Conservation (phyloP, 2,113 vertebrate species). For the Callionymus lyra region DNA sequence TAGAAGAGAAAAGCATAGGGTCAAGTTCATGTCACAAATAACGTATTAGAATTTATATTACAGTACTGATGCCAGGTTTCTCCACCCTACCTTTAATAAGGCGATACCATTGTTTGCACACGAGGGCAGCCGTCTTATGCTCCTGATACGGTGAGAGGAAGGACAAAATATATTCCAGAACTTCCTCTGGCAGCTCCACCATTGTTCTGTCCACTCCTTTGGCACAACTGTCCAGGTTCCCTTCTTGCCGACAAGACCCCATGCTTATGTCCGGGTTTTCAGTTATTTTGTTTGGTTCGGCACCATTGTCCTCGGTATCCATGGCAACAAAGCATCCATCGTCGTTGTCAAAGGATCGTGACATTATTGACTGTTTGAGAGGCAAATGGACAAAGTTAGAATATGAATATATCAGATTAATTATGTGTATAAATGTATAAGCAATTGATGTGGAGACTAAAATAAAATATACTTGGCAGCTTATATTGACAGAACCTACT, state of each 20-base stretch:
- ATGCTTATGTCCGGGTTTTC: conserved; percentile 58
- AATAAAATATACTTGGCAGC: too few relatives aligned
- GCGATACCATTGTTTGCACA: conserved; percentile 98
- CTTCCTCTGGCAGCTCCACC: conserved; percentile 90
- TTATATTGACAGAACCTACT: too few relatives aligned
- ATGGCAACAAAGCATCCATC: conserved; percentile 89
- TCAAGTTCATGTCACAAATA: neutral
- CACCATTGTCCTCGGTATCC: conserved; percentile 77
- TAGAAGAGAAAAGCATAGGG: neutral
- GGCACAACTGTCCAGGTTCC: conserved; percentile 42
- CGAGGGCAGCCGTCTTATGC: conserved; percentile 94
- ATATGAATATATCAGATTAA: too few relatives aligned
- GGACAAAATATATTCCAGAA: conserved; percentile 93
- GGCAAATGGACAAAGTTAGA: neutral
- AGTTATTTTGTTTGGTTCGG: conserved; percentile 61
- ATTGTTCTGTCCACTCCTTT: conserved; percentile 67
- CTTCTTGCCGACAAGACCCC: conserved; percentile 45
- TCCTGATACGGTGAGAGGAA: conserved; percentile 97
- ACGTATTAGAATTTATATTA: neutral
- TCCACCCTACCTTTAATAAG: conserved; percentile 92
- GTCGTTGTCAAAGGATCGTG: conserved; percentile 83
- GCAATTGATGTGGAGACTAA: too few relatives aligned
- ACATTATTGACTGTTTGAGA: conserved; percentile 77
- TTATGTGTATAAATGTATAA: too few relatives aligned
- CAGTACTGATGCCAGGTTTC: neutral